Conservation (phyloP, 2,888 invertebrate genomes). For the Operophtera brumata region DNA sequence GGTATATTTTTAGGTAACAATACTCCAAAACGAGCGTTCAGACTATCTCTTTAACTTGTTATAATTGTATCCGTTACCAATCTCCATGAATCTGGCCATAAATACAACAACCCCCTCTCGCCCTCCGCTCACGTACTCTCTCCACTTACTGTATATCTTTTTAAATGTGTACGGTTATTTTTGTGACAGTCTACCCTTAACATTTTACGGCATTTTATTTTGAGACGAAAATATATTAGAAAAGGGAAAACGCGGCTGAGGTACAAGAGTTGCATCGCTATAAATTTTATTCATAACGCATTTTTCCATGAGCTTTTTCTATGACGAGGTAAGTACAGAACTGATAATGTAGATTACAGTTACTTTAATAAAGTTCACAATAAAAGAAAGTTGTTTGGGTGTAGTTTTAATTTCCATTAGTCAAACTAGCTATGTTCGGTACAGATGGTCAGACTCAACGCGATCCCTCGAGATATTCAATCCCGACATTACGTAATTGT, state of each 20-base stretch:
- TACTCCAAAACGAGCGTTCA: background rate
- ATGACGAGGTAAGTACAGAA: background rate
- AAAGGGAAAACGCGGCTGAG: slow-evolving; percentile 14
- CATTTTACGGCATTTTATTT: slow-evolving; percentile 54
- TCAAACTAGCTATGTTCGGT: no score
- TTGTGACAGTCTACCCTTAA: slow-evolving; percentile 67
- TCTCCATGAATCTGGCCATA: slow-evolving; percentile 23
- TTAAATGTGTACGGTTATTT: slow-evolving; percentile 73
- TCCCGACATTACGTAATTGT: no score
- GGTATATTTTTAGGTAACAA: no score
- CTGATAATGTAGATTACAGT: background rate
- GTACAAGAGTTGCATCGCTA: slow-evolving; percentile 21
- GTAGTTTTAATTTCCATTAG: no score
- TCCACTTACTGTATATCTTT: slow-evolving; percentile 68
- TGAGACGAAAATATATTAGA: slow-evolving; percentile 35
- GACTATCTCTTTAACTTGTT: background rate
- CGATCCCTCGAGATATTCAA: no score
- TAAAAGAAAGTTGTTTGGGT: no score
- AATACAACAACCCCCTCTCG: slow-evolving; percentile 1
- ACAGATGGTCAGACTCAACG: no score
- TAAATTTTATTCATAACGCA: slow-evolving; percentile 19
- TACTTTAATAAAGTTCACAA: background rate
- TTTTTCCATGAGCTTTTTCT: slow-evolving; percentile 11
- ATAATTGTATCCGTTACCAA: slow-evolving; percentile 25
- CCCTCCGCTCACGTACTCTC: slow-evolving; percentile 54